phyloP scores from a whole-genome alignment of 2,888 invertebrate genomes.

The Bibio marci region DNA sequence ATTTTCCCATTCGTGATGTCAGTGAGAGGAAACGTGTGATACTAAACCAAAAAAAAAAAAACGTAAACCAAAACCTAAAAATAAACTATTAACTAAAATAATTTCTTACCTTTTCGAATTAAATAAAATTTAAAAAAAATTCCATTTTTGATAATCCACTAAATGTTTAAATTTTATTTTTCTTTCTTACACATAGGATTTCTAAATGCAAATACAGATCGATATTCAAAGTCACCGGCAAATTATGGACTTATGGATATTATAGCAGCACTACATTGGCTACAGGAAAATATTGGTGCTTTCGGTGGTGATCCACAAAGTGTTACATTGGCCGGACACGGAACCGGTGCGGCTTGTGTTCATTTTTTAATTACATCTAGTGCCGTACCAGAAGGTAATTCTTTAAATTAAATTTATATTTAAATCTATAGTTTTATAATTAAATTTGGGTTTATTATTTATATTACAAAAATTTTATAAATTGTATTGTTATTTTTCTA shows the following conservation, averaged over 20 bases:
- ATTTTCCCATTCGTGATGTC: no score
- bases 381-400: constrained; percentile 78
- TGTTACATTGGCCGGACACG: constrained; percentile 89
- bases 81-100: no score
- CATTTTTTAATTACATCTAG: constrained; percentile 88
- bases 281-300: constrained; percentile 73
- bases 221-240: constrained; percentile 68
- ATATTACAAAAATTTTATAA: no score
- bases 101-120: no score
- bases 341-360: constrained; percentile 89
- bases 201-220: constrained; percentile 74
- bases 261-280: constrained; percentile 89
- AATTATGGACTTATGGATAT: constrained; percentile 99
- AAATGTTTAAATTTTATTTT: no score
- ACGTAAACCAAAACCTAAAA: no score
- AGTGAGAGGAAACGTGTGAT: no score
- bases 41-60: no score
- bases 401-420: background rate
- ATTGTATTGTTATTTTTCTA: no score
- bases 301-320: constrained; percentile 90
- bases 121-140: no score
- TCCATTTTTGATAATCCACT: no score
- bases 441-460: background rate
- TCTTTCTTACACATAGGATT: no score
- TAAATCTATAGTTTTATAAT: background rate